phyloP scores from a whole-genome alignment of 2,113 vertebrate genomes.

The Climacteris rufus region DNA sequence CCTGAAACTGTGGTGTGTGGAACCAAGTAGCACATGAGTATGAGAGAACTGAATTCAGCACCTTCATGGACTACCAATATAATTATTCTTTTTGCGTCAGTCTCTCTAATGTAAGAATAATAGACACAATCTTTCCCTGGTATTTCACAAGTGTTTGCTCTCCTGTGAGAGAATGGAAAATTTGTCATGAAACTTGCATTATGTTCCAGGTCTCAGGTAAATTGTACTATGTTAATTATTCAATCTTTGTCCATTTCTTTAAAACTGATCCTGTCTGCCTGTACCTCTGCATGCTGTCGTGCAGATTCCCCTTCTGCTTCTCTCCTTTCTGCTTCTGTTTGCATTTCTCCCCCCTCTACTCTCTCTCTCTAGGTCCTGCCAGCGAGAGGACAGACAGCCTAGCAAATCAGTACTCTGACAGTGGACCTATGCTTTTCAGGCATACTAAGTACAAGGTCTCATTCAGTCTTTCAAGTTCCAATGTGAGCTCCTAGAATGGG shows the following conservation, averaged over 20 bases:
- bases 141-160: neutral
- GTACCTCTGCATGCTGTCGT: neutral
- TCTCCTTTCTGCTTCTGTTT: neutral
- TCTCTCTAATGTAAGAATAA: neutral
- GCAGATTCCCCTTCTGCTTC: neutral
- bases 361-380: neutral
- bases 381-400: rapidly evolving
- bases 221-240: neutral
- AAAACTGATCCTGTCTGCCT: neutral
- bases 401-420: neutral
- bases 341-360: neutral
- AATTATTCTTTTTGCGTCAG: neutral
- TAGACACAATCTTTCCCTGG: neutral
- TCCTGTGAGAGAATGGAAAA: neutral
- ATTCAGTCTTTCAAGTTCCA: neutral
- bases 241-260: neutral
- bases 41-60: neutral
- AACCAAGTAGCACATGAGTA: neutral
- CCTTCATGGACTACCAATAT: neutral
- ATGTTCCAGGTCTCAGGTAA: neutral
- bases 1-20: neutral
- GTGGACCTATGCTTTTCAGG: neutral
- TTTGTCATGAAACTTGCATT: neutral
- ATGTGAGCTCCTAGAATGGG: neutral
- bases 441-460: neutral